Conservation (phyloP, 2,797 vertebrate genomes). For the Cygnus olor region DNA sequence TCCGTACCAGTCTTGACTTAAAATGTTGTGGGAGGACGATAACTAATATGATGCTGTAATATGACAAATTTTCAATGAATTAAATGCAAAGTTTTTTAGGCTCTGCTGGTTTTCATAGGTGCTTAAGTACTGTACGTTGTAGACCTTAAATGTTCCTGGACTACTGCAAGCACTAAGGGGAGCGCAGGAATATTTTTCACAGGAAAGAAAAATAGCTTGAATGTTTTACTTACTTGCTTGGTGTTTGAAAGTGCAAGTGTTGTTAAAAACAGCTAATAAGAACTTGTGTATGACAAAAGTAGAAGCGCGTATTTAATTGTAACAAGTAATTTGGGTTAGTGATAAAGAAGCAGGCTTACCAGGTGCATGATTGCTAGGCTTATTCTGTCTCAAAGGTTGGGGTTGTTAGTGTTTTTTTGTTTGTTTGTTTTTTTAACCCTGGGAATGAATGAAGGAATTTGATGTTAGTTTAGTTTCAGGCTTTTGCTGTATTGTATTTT, state of each 20-base stretch:
- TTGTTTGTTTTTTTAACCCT: neutral
- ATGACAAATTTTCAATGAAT: neutral
- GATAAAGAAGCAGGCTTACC: neutral
- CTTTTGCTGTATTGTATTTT: neutral
- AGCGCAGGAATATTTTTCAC: neutral
- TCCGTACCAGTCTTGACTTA: neutral
- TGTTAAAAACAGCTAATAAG: neutral
- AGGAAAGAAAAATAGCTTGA: neutral
- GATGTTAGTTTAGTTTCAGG: neutral
- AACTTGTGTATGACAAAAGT: neutral
- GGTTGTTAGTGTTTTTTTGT: neutral
- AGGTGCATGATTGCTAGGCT: neutral
- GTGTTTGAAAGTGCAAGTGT: fast-evolving
- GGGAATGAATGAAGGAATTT: neutral
- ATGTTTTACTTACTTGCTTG: neutral
- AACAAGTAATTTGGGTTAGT: neutral
- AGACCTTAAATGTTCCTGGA: neutral
- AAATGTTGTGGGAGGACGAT: neutral
- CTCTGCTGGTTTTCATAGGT: neutral
- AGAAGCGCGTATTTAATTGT: fast-evolving
- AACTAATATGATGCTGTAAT: neutral
- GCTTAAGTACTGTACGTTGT: neutral
- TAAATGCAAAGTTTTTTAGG: neutral
- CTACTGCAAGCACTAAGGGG: neutral
- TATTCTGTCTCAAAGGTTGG: neutral